Evolutionary conservation across 2,797 vertebrate species (phyloP).

Genomic region (Rhynchotus rufescens): DNA sequence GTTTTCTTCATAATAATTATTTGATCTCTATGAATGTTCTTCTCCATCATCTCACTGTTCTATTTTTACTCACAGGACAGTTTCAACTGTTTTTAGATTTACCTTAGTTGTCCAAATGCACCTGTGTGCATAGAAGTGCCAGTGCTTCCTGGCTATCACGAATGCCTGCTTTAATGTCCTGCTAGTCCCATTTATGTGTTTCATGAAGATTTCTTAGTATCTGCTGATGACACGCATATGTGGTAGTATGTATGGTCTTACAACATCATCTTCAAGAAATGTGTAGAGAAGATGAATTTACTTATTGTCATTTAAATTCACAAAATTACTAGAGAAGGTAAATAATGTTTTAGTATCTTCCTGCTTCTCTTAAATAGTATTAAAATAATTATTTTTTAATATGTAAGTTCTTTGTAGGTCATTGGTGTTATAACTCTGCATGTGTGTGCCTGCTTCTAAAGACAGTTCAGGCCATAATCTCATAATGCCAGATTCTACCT

Average conservation of each 20-base stretch:
- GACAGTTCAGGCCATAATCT: slow-evolving; percentile 43
- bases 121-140: neutral
- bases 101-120: neutral
- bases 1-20: neutral
- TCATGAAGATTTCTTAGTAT: neutral
- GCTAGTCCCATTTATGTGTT: rapidly evolving
- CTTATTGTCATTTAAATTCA: neutral
- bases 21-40: neutral
- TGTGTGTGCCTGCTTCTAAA: slow-evolving; percentile 26
- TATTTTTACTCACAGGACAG: neutral
- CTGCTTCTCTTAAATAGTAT: slow-evolving; percentile 12
- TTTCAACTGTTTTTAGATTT: neutral
- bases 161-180: neutral
- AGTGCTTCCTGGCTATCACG: neutral
- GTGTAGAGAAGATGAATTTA: neutral
- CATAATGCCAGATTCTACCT: slow-evolving; percentile 54
- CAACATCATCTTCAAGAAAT: neutral
- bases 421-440: slow-evolving; percentile 9
- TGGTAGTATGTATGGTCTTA: neutral
- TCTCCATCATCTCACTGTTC: neutral
- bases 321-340: neutral
- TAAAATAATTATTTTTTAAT: slow-evolving; percentile 33
- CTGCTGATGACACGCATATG: neutral
- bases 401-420: slow-evolving; percentile 30
- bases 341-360: neutral